These are phyloP conservation scores for Acomys russatus DNA, from an alignment of 2,797 vertebrate species.

Conservation along the genomic window DNA sequence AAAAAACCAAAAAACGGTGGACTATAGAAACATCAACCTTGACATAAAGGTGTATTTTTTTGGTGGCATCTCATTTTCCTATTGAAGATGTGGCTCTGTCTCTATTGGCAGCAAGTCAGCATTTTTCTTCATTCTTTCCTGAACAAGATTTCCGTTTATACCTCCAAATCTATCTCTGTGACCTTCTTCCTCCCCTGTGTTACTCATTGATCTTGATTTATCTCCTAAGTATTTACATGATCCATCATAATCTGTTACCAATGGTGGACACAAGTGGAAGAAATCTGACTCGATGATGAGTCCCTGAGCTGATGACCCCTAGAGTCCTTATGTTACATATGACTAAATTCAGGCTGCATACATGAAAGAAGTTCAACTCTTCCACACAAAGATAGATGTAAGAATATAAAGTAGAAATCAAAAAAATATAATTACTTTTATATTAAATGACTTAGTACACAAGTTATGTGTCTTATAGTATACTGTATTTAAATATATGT, in stretches of 20 bases:
- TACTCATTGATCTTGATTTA: background rate
- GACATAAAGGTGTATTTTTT: background rate
- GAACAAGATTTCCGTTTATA: background rate
- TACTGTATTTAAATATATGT: background rate
- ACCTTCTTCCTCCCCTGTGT: background rate
- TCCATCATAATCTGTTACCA: background rate
- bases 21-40: background rate
- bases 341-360: background rate
- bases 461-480: background rate
- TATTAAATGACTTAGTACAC: background rate
- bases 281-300: background rate
- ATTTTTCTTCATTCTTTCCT: background rate
- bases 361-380: background rate
- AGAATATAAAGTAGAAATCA: background rate
- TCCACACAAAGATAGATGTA: accelerated
- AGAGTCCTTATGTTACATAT: background rate
- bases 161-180: background rate
- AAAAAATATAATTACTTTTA: background rate
- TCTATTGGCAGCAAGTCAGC: background rate
- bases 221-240: background rate
- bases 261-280: background rate
- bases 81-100: background rate
- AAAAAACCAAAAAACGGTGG: background rate
- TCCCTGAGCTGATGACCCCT: background rate
- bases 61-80: background rate